A percentile compares a stretch with the other conserved stretches of the same genome.
phyloP scores from a whole-genome alignment of 2,797 vertebrate genomes.

The Leptatherina wallacei region DNA sequence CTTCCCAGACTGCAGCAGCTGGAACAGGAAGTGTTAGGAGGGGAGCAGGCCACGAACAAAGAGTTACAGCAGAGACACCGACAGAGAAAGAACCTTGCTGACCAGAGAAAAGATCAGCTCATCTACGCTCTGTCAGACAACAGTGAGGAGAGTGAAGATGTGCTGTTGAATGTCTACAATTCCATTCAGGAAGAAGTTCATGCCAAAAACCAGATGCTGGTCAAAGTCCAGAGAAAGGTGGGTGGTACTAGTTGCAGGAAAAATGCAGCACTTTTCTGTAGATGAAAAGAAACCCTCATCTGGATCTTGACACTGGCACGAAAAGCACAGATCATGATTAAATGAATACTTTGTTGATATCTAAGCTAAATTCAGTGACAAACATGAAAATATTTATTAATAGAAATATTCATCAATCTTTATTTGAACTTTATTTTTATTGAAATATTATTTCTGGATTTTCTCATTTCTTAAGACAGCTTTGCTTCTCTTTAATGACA shows the following conservation, averaged over 20 bases:
- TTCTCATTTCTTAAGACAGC: not conserved
- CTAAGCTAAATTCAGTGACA: not conserved
- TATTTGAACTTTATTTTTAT: no score
- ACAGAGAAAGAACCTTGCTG: constrained; percentile 81
- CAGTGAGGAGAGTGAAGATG: constrained; percentile 84
- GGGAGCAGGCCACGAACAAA: constrained; percentile 89
- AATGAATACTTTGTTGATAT: not conserved
- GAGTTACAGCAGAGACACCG: constrained; percentile 86
- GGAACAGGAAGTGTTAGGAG: constrained; percentile 88
- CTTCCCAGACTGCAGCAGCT: constrained; percentile 87
- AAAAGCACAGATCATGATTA: not conserved
- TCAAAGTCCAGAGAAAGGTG: constrained; percentile 90
- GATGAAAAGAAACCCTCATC: not conserved
- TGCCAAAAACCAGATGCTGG: constrained; percentile 87
- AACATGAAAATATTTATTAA: not conserved
- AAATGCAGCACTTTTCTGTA: not conserved
- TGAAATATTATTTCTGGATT: not conserved
- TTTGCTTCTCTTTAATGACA: not conserved
- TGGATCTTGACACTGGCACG: not conserved
- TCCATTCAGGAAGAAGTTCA: constrained; percentile 92
- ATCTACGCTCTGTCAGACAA: constrained; percentile 82
- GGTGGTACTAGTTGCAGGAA: constrained; percentile 12
- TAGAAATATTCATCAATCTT: no score
- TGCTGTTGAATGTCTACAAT: constrained; percentile 87
- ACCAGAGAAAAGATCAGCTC: constrained; percentile 86